Evolutionary conservation across 2,797 vertebrate genomes (phyloP).

Genomic region (Remorina albescens): DNA sequence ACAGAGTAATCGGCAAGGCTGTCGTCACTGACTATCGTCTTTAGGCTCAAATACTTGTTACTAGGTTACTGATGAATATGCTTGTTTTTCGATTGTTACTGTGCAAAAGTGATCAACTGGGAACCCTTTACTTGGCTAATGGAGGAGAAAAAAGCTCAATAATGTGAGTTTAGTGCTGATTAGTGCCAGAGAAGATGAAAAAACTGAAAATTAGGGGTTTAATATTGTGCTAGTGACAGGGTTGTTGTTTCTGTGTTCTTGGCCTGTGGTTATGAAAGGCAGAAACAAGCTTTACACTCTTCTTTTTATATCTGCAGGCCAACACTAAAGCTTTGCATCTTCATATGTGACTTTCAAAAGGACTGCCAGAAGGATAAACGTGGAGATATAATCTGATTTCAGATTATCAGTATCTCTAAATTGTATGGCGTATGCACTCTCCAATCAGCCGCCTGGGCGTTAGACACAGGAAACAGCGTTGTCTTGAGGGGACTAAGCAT

Average conservation of each 20-base stretch:
- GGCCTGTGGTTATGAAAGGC: slow-evolving; percentile 77
- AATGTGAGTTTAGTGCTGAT: slow-evolving; percentile 24
- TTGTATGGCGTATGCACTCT: slow-evolving; percentile 54
- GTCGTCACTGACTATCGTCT: slow-evolving; percentile 74
- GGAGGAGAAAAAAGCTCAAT: slow-evolving; percentile 55
- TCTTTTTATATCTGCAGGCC: slow-evolving; percentile 78
- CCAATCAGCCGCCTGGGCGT: slow-evolving; percentile 63
- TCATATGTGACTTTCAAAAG: slow-evolving; percentile 6
- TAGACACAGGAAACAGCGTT: slow-evolving; percentile 83
- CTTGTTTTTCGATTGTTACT: slow-evolving; percentile 47
- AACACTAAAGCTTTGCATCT: slow-evolving; percentile 50
- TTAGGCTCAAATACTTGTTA: slow-evolving; percentile 36
- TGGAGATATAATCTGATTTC: neutral
- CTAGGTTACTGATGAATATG: slow-evolving; percentile 26
- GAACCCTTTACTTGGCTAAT: slow-evolving; percentile 86
- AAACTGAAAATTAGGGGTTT: neutral
- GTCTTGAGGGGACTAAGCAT: slow-evolving; percentile 86
- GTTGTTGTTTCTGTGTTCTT: slow-evolving; percentile 55
- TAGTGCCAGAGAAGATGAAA: slow-evolving; percentile 19
- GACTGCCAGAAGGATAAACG: neutral
- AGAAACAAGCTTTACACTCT: slow-evolving; percentile 46
- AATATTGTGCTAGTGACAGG: slow-evolving; percentile 24
- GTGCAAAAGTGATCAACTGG: slow-evolving; percentile 78
- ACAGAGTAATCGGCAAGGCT: slow-evolving; percentile 99
- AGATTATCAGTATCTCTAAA: neutral